Evolutionary conservation across 2,797 vertebrate species (phyloP).

Genomic region (Coregonus ussuriensis): DNA sequence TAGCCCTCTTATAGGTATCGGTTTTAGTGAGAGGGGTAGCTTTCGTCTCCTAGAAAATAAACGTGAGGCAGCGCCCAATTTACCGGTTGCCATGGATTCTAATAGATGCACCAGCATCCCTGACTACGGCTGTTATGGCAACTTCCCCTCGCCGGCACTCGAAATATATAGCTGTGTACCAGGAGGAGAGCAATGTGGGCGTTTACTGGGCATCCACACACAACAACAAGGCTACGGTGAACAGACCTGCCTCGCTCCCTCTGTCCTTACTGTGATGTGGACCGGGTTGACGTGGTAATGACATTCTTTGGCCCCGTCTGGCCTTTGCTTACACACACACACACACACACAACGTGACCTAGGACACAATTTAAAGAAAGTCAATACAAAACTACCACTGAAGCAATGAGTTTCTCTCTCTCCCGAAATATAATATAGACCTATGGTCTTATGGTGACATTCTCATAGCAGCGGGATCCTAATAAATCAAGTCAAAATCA

Average conservation of each 20-base stretch:
- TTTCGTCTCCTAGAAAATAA: conserved; percentile 3
- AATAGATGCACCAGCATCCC: conserved; percentile 43
- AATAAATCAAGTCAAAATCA: too few relatives aligned
- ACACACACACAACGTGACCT: conserved; percentile 38
- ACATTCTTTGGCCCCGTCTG: conserved; percentile 36
- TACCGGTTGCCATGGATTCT: conserved; percentile 50
- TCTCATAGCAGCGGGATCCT: neutral
- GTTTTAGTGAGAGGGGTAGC: conserved; percentile 17
- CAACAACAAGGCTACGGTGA: conserved; percentile 12
- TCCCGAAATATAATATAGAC: neutral
- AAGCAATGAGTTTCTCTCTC: conserved; percentile 15
- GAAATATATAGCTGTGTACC: conserved; percentile 18
- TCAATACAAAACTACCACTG: conserved; percentile 12
- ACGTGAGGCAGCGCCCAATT: conserved; percentile 18
- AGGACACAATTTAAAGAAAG: conserved; percentile 35
- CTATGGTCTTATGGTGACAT: conserved; percentile 24
- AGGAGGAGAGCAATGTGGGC: neutral
- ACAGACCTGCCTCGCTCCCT: conserved; percentile 9
- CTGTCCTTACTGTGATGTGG: conserved; percentile 19
- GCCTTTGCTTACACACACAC: conserved; percentile 35
- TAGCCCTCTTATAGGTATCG: neutral
- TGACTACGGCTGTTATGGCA: conserved; percentile 43
- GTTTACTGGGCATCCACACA: neutral
- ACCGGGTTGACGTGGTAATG: conserved; percentile 54
- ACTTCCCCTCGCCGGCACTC: conserved; percentile 7